Evolutionary conservation across 2,797 vertebrate genomes (phyloP).

Genomic region (Karalla daura): DNA sequence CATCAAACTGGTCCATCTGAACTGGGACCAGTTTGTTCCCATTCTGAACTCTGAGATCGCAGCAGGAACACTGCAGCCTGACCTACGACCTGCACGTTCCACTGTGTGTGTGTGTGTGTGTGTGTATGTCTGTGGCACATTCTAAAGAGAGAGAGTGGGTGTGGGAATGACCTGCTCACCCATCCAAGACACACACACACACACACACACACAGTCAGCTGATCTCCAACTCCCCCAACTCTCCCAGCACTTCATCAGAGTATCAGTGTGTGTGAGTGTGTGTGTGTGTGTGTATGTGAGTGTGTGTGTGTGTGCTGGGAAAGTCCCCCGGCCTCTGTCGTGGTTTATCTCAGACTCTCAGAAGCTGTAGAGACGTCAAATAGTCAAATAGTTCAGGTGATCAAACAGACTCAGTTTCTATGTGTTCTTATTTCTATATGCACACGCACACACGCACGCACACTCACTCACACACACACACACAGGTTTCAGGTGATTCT

Average conservation of each 20-base stretch:
- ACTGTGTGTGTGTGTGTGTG: constrained; percentile 33
- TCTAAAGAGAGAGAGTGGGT: constrained; percentile 64
- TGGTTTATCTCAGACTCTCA: too few species aligned
- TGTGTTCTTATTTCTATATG: too few species aligned
- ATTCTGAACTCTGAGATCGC: too few species aligned
- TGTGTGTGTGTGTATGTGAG: not conserved
- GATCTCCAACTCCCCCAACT: constrained; percentile 64
- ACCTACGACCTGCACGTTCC: constrained; percentile 55
- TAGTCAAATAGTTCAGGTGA: too few species aligned
- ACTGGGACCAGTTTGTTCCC: too few species aligned
- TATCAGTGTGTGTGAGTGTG: constrained; percentile 14
- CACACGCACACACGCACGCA: too few species aligned
- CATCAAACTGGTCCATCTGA: too few species aligned
- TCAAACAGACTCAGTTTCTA: too few species aligned
- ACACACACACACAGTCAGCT: constrained; percentile 57
- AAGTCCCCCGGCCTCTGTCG: constrained; percentile 53
- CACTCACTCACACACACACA: too few species aligned
- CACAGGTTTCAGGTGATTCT: too few species aligned
- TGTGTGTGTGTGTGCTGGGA: constrained; percentile 34
- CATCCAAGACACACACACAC: constrained; percentile 45
- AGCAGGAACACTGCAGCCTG: too few species aligned
- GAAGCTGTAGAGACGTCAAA: too few species aligned
- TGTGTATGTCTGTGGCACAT: constrained; percentile 57
- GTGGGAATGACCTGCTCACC: constrained; percentile 65
- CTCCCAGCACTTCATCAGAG: constrained; percentile 55